A percentile compares a stretch with the other conserved stretches of the same genome.
Conservation (phyloP, 2,113 vertebrate species). For the Anthoscopus minutus region DNA sequence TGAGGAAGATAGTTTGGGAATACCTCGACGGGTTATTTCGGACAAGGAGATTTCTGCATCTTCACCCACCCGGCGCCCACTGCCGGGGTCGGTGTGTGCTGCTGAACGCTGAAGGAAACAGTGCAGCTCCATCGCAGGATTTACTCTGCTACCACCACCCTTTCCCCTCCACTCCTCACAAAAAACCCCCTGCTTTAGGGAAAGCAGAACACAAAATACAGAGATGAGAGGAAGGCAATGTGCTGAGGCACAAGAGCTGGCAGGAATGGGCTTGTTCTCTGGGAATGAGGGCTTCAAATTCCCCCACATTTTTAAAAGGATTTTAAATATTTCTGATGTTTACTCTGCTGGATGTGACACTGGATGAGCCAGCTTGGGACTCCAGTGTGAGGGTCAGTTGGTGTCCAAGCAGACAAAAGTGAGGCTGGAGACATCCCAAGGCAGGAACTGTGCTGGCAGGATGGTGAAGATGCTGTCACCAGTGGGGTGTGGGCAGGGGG, state of each 20-base stretch:
- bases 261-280: accelerated
- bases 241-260: accelerated
- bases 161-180: too few species aligned
- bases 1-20: background rate
- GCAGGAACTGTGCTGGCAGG: background rate
- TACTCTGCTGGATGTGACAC: background rate
- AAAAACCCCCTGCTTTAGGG: background rate
- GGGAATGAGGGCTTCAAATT: accelerated
- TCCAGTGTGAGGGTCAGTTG: accelerated
- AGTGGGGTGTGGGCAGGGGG: background rate
- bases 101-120: background rate
- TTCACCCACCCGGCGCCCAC: accelerated
- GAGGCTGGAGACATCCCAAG: background rate
- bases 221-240: background rate
- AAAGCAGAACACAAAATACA: background rate
- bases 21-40: background rate
- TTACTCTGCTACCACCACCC: background rate
- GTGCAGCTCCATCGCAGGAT: accelerated
- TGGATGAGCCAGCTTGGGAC: background rate
- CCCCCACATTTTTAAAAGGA: background rate
- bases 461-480: accelerated
- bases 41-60: background rate
- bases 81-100: background rate
- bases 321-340: background rate
- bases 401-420: background rate